Base-by-base conservation (phyloP, 2,888 invertebrate genomes). In the Mesoligia furuncula region DNA sequence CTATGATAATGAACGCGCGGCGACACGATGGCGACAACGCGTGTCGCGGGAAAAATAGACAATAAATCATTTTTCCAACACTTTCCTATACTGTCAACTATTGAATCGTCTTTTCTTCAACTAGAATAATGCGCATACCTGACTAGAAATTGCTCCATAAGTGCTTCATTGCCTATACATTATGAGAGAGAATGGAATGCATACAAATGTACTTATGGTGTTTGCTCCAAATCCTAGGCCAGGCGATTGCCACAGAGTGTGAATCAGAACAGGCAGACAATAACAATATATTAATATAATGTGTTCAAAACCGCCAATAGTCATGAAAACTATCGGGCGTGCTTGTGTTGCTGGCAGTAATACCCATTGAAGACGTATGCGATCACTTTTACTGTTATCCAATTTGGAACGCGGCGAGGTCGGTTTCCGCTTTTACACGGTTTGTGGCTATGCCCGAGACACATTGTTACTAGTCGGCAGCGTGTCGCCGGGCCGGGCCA, bases 371-470 rank as follows among this genome's bases (percentile, higher is more conserved):
- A 95, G 92, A 95, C 90, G 94, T 95, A 95, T 96, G 95, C 95
- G 96, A 96, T 94, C 95, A 95, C 95, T 96, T 95, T 96, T 96
- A 96, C 96, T 96, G 96, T 96, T 96, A 96, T 95, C 95, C 96
- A 96, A 96, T 96, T 96, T 96, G 91, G 95, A 95, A 93, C 95
- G 94, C 93, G 92, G 92, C 92, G 92, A 92, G 91, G 92, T 95
- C 91, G 94, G 95, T 96, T 96, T 96, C 96, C 95, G 95, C 95
- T 95, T 95, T 96, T 96, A 95, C 95, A 95, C 94, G 94, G 95
- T 95, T 94, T 96, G 96, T 93, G 95, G 95, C 92, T 89, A 90
- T 90, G 92, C 89, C 89, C 88, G 87, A 86, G 93, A 92, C 92
- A 92, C 92, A 95, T 95, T 95, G 95, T 95, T 94, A 94, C 93